These are phyloP conservation scores for Ciconia boyciana DNA, from an alignment of 2,113 vertebrate species.

Conservation along the genomic window DNA sequence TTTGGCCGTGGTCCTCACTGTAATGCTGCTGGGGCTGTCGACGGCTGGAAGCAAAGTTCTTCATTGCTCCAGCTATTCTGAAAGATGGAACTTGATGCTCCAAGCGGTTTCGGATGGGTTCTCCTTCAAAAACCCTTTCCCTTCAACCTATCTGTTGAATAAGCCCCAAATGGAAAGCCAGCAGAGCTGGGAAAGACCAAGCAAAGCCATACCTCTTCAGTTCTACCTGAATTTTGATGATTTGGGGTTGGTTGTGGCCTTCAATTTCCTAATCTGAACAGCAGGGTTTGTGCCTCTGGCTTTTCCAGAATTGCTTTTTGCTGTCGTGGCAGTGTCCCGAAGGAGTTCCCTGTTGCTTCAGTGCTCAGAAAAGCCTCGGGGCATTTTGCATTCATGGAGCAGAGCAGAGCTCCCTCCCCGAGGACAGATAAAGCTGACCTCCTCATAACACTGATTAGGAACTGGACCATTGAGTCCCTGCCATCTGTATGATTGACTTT, in stretches of 20 bases:
- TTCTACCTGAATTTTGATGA: not conserved
- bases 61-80: not conserved
- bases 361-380: not conserved
- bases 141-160: not conserved
- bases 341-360: not conserved
- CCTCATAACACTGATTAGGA: rapidly evolving
- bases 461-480: not conserved
- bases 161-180: not conserved
- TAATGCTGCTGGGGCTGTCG: not conserved
- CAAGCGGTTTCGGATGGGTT: not conserved
- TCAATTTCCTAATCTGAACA: not conserved
- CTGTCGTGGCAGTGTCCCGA: not conserved
- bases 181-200: not conserved
- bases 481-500: rapidly evolving
- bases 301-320: not conserved
- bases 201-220: not conserved
- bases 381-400: rapidly evolving
- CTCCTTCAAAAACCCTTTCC: not conserved
- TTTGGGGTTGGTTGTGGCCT: not conserved
- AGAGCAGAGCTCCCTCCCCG: not conserved
- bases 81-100: not conserved
- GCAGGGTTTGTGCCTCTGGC: not conserved
- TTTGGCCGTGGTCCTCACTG: not conserved
- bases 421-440: no score
- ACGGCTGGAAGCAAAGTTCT: rapidly evolving